Base-by-base conservation (phyloP, 2,113 vertebrate genomes). In the Ivindomyrus marchei region DNA sequence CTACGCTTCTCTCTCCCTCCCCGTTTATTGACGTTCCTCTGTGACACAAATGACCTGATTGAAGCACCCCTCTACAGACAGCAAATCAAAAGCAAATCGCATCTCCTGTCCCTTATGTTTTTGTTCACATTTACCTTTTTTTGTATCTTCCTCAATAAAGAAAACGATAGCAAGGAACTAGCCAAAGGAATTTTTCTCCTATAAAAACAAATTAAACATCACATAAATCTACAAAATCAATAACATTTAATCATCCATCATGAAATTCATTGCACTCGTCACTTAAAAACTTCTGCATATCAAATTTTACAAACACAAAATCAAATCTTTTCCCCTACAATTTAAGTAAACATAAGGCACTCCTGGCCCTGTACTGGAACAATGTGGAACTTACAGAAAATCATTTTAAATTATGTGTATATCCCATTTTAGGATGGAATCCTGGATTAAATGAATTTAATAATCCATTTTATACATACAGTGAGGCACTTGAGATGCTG, bases 31-130 rank as follows among this genome's bases (percentile, higher is more conserved):
- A 92, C 91, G 58, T 85, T 88, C 90, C 88, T 62, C 49, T 66
- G 89, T 93, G 91, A 92, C 90, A 39, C 88, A 88, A 87, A 90
- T 89, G 88, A 90, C 89, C 90, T 88, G 89, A 90, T 66, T 85
- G 24, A 85, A 50, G 52, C 42, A 56, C 83, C 85, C 53, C 84
- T 62, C 56, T 88, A 77, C 90, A 2, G 77, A 31, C 45, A 62
- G 49, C 36, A 39, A 39, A 39, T 39, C 36, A 39, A 39, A 39
- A 77, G 62, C 17, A 27, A 13, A 47, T 31, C 24, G 13, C 21
- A 50, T 27, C 83, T 85, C 10, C 83, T 47, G 19, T 15, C 47
- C 24, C 45, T 27, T 8, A 1, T 11, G 84, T 49, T 31, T 80
- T 80, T 19, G 36, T 80, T 86, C 13, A 47, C 13, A 47, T n/a